Conservation (phyloP, 2,888 invertebrate species). For the Yponomeuta cagnagella region DNA sequence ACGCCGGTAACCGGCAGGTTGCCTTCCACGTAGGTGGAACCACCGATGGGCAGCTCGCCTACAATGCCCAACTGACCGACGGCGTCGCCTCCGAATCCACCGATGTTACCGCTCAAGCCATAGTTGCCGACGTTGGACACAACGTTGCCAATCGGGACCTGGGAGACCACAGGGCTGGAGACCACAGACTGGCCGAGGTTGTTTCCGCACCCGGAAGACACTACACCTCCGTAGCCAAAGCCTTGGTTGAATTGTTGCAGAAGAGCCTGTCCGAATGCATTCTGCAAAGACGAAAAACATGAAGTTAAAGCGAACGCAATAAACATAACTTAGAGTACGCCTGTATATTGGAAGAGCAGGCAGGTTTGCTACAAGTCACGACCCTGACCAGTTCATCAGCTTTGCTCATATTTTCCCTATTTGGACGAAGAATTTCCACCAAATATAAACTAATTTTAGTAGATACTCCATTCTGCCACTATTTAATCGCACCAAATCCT, state of each 20-base stretch:
- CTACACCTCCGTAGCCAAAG: neutral
- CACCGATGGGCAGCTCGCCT: slow-evolving; percentile 31
- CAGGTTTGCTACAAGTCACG: no score
- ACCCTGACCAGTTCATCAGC: no score
- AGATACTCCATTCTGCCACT: no score
- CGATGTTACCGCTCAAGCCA: slow-evolving; percentile 1
- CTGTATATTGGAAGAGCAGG: no score
- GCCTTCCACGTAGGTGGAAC: slow-evolving; percentile 31
- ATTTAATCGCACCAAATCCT: no score
- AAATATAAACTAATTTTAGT: no score
- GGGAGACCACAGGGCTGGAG: neutral
- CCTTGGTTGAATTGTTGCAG: neutral
- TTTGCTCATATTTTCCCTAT: no score
- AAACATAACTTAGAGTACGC: no score
- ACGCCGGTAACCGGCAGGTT: slow-evolving; percentile 35
- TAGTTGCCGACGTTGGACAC: neutral
- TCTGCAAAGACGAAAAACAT: no score
- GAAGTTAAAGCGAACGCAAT: no score
- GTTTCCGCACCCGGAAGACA: neutral
- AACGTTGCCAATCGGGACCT: neutral
- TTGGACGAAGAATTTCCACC: no score
- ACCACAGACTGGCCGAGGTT: no score
- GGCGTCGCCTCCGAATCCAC: slow-evolving; percentile 28
- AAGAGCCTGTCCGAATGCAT: neutral
- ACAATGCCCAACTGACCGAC: slow-evolving; percentile 28